These are phyloP conservation scores for Procambarus virginalis DNA, from an alignment of 1,140 invertebrate genomes.

Conservation along the genomic window DNA sequence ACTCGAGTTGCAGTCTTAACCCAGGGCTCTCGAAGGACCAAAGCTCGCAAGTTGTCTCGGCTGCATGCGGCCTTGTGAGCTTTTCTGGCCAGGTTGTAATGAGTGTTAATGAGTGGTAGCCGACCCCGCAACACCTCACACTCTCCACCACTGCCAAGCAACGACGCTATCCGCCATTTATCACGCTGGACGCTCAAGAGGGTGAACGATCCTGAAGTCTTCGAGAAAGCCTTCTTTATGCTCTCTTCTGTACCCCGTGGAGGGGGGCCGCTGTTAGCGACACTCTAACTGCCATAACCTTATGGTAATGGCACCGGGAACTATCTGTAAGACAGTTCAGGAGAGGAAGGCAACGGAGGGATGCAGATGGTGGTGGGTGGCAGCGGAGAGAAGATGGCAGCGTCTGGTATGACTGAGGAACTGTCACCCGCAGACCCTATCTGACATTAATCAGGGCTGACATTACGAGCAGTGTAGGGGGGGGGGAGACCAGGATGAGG, in stretches of 20 bases:
- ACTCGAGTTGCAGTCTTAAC: constrained; percentile 19
- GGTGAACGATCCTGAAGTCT: constrained; percentile 18
- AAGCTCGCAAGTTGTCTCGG: not conserved
- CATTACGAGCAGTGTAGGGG: not conserved
- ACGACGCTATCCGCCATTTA: constrained; percentile 53
- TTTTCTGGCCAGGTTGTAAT: constrained; percentile 58
- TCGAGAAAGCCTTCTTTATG: constrained; percentile 6
- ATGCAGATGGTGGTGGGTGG: not conserved
- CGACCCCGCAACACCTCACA: constrained; percentile 56
- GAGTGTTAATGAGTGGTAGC: constrained; percentile 65
- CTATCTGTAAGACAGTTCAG: not conserved
- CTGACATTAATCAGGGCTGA: constrained; percentile 19
- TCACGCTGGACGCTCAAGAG: constrained; percentile 31
- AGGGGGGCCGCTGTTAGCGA: not conserved
- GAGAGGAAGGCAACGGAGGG: not conserved
- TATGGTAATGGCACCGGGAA: not conserved
- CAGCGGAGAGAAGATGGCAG: not conserved
- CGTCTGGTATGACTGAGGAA: not conserved
- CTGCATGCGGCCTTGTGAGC: constrained; percentile 36
- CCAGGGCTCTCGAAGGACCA: constrained; percentile 28
- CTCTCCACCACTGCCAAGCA: constrained; percentile 51
- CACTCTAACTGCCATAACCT: not conserved
- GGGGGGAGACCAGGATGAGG: not conserved
- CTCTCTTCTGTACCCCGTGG: not conserved
- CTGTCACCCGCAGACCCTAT: constrained; percentile 13